These are phyloP conservation scores for Brachyhypopomus occidentalis DNA, from an alignment of 2,113 vertebrate species.

Conservation along the genomic window DNA sequence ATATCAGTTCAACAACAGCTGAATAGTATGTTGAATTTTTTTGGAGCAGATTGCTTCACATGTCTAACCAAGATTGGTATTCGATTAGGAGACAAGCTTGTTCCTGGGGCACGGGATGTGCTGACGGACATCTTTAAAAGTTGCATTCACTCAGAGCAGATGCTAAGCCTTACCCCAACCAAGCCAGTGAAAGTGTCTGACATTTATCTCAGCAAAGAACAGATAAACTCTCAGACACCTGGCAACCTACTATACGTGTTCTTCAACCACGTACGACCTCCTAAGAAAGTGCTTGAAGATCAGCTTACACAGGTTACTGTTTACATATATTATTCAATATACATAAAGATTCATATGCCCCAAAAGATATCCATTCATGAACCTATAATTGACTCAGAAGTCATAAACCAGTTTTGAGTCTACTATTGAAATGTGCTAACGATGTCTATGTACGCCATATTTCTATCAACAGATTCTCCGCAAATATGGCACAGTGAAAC, in stretches of 20 bases:
- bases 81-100: constrained; percentile 87
- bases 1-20: too few species aligned
- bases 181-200: constrained; percentile 93
- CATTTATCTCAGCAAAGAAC: constrained; percentile 97
- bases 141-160: constrained; percentile 91
- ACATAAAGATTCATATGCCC: not conserved
- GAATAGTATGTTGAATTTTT: too few species aligned
- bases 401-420: too few species aligned
- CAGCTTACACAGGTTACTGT: constrained; percentile 90
- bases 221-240: constrained; percentile 93
- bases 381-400: too few species aligned
- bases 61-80: not conserved
- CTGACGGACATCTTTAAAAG: constrained; percentile 96
- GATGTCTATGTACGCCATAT: not conserved
- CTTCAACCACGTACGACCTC: constrained; percentile 91
- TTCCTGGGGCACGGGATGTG: constrained; percentile 87
- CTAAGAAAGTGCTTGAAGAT: constrained; percentile 95
- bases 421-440: not conserved
- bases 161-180: constrained; percentile 87
- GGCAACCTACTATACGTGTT: constrained; percentile 93
- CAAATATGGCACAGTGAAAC: constrained; percentile 90
- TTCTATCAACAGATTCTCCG: constrained; percentile 82
- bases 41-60: not conserved
- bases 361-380: too few species aligned
- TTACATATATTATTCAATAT: not conserved